Evolutionary conservation across 2,797 vertebrate species (phyloP).

Genomic region (Pseudomugil gertrudae): DNA sequence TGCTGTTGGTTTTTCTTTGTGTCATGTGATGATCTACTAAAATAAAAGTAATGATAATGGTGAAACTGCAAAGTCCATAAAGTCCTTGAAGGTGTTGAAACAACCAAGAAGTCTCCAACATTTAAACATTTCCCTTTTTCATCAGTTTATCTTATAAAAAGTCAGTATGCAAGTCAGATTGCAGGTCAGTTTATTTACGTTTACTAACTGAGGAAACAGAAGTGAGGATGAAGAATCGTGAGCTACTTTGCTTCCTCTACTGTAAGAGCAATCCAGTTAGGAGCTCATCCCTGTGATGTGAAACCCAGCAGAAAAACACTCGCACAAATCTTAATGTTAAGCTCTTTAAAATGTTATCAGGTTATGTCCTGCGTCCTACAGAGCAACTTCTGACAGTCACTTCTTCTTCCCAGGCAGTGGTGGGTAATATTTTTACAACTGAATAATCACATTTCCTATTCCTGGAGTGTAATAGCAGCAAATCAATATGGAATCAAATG

Average conservation of each 20-base stretch:
- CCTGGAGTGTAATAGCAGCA: slow-evolving; percentile 30
- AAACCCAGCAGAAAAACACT: slow-evolving; percentile 41
- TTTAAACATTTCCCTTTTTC: too few relatives aligned
- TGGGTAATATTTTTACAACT: slow-evolving; percentile 46
- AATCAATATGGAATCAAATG: slow-evolving; percentile 73
- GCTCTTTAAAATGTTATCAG: slow-evolving; percentile 50
- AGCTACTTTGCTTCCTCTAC: slow-evolving; percentile 34
- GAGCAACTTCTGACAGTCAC: slow-evolving; percentile 32
- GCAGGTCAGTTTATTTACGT: slow-evolving; percentile 49
- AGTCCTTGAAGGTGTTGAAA: too few relatives aligned
- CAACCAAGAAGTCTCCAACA: too few relatives aligned
- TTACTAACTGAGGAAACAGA: slow-evolving; percentile 31
- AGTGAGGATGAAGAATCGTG: slow-evolving; percentile 49
- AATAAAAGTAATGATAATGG: neutral
- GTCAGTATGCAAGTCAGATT: slow-evolving; percentile 29
- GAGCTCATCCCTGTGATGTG: slow-evolving; percentile 50
- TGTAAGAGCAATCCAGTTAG: slow-evolving; percentile 35
- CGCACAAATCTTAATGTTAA: slow-evolving; percentile 47
- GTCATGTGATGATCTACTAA: neutral
- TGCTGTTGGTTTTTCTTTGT: neutral
- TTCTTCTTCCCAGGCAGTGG: slow-evolving; percentile 33
- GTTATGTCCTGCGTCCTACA: slow-evolving; percentile 32
- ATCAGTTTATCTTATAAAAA: neutral
- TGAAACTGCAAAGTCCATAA: neutral
- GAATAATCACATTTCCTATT: slow-evolving; percentile 65